Conservation (phyloP, 1,140 invertebrate genomes). For the Zaprionus tsacasi region DNA sequence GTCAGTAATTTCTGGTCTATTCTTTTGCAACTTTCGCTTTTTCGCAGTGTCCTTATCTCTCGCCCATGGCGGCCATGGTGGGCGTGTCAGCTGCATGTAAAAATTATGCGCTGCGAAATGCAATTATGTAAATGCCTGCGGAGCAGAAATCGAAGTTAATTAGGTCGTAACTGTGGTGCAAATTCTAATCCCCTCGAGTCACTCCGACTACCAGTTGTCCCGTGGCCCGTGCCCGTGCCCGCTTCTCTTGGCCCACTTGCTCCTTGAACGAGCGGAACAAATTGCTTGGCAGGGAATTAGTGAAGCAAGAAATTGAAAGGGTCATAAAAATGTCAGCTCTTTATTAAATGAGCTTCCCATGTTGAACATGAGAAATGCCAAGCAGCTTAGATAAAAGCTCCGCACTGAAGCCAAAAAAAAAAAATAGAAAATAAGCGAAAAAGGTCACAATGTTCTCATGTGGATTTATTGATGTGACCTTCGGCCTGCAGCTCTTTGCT, state of each 20-base stretch:
- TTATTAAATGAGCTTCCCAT: constrained; percentile 49
- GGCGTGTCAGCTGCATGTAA: constrained; percentile 45
- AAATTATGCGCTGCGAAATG: constrained; percentile 73
- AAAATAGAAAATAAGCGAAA: constrained; percentile 1
- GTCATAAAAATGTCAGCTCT: constrained; percentile 58
- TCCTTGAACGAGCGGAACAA: constrained; percentile 45
- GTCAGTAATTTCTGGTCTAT: constrained; percentile 62
- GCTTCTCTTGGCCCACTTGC: no score
- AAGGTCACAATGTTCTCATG: constrained; percentile 25
- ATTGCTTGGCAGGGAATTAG: constrained; percentile 60
- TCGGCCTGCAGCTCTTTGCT: not conserved
- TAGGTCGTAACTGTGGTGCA: constrained; percentile 74
- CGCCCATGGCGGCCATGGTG: not conserved
- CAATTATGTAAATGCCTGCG: constrained; percentile 79
- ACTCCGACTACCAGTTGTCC: constrained; percentile 10
- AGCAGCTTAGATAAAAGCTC: constrained; percentile 10
- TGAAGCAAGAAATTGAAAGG: constrained; percentile 60
- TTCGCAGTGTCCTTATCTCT: constrained; percentile 39
- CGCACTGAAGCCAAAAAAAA: not conserved
- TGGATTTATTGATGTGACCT: constrained; percentile 41
- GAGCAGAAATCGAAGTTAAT: constrained; percentile 76
- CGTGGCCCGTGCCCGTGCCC: not conserved
- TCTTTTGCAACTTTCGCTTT: constrained; percentile 67
- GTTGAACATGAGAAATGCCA: constrained; percentile 39
- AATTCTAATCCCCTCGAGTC: constrained; percentile 52